Percentiles rank a stretch among this genome's conserved stretches.
These are phyloP conservation scores for Cnemophilus loriae DNA, from an alignment of 2,113 vertebrate species.

Conservation along the genomic window DNA sequence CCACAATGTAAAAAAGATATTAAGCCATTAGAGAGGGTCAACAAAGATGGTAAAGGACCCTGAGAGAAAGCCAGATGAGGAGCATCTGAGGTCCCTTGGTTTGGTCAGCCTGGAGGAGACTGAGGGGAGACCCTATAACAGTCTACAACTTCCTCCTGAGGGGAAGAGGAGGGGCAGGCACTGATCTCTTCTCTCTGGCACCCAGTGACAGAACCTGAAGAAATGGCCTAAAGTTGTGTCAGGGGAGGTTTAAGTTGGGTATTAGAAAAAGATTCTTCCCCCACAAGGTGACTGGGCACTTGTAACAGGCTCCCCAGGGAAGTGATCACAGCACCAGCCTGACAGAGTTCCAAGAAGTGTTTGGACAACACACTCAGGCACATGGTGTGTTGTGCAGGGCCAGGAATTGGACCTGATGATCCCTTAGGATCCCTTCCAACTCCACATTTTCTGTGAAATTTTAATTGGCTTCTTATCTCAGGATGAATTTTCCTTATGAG, in stretches of 20 bases:
- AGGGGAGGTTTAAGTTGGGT: background rate
- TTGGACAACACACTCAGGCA: background rate
- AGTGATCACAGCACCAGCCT: background rate
- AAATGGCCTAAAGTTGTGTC: background rate
- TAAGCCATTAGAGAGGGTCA: background rate
- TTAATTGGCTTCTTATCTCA: background rate
- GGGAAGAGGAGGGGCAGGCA: background rate
- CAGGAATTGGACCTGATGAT: background rate
- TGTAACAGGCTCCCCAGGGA: no score
- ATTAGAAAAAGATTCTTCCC: background rate
- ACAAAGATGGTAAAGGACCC: background rate
- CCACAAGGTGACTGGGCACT: background rate
- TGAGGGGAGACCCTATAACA: background rate
- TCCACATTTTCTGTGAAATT: background rate
- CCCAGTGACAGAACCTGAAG: background rate
- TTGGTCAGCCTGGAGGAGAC: background rate
- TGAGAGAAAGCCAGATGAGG: fast-evolving
- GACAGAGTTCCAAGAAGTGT: background rate
- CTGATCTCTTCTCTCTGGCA: background rate
- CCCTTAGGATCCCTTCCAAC: background rate
- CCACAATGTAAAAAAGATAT: background rate
- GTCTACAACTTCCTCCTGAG: background rate
- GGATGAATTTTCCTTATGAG: background rate
- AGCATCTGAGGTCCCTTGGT: no score
- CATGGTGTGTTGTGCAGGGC: no score